phyloP scores from a whole-genome alignment of 2,888 invertebrate genomes.

The Aleiodes alternator region DNA sequence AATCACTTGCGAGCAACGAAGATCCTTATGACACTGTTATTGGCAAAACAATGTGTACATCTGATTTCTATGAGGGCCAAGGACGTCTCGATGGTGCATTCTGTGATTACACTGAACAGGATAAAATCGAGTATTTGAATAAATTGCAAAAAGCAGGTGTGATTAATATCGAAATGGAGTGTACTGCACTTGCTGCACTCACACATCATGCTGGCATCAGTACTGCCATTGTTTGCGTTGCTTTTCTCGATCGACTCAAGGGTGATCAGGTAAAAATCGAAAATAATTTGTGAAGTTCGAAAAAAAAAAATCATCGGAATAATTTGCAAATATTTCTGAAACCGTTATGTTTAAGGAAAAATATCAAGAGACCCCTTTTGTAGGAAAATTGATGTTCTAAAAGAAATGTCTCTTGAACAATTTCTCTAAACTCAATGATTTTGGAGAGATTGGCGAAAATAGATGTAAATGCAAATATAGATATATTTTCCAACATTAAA shows the following conservation, averaged over 20 bases:
- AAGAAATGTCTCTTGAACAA: too few species aligned
- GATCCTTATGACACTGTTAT: slow-evolving; percentile 91
- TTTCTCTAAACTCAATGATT: too few species aligned
- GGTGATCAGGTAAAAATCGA: slow-evolving; percentile 88
- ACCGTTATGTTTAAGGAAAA: too few species aligned
- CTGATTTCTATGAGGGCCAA: slow-evolving; percentile 99
- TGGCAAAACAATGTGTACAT: slow-evolving; percentile 97
- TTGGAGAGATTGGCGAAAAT: too few species aligned
- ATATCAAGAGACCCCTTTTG: too few species aligned
- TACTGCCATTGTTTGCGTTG: slow-evolving; percentile 96
- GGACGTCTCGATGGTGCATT: slow-evolving; percentile 97
- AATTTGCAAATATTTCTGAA: too few species aligned
- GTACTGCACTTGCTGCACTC: slow-evolving; percentile 93
- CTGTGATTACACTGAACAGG: slow-evolving; percentile 93
- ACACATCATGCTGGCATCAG: slow-evolving; percentile 95
- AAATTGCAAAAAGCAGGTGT: slow-evolving; percentile 87
- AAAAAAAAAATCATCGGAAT: not conserved
- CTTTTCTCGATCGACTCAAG: slow-evolving; percentile 92
- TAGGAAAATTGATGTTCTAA: too few species aligned
- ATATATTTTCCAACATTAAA: too few species aligned
- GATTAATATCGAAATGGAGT: slow-evolving; percentile 98
- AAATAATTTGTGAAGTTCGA: not conserved
- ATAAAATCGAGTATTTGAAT: slow-evolving; percentile 92
- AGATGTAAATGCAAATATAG: too few species aligned
- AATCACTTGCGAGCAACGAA: slow-evolving; percentile 81